Conservation (phyloP, 2,797 vertebrate genomes). For the Sebastes iracundus region DNA sequence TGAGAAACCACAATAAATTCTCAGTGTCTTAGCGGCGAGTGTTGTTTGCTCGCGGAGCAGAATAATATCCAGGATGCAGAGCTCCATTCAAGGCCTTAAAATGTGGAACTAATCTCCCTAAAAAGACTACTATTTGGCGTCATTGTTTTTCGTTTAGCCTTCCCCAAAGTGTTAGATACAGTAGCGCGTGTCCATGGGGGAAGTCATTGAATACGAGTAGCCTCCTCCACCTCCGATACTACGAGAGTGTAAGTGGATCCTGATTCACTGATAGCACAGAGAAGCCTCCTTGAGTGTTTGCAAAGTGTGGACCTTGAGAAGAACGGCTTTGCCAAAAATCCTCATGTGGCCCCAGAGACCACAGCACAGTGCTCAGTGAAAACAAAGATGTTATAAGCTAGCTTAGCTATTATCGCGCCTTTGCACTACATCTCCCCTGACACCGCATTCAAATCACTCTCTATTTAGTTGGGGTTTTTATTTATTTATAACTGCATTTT, state of each 20-base stretch:
- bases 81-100: conserved; percentile 78
- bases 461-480: conserved; percentile 92
- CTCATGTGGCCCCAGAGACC: conserved; percentile 80
- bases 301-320: conserved; percentile 78
- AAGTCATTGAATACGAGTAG: conserved; percentile 42
- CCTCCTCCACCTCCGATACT: conserved; percentile 50
- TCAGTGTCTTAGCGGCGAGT: conserved; percentile 65
- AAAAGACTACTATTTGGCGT: conserved; percentile 71
- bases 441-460: conserved; percentile 88
- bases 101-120: conserved; percentile 82
- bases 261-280: conserved; percentile 72
- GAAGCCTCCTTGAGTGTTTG: conserved; percentile 69
- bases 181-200: conserved; percentile 61
- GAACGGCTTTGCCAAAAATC: conserved; percentile 81
- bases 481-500: conserved; percentile 83
- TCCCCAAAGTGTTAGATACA: conserved; percentile 70
- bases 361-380: conserved; percentile 75
- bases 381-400: conserved; percentile 89
- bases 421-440: conserved; percentile 90
- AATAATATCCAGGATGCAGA: conserved; percentile 78
- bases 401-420: conserved; percentile 87
- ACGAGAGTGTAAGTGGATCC: conserved; percentile 38
- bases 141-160: conserved; percentile 71
- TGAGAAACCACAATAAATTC: conserved; percentile 81
- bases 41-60: conserved; percentile 72